A percentile compares a stretch with the other conserved stretches of the same genome.
phyloP scores from a whole-genome alignment of 2,113 vertebrate genomes.

The Poecile atricapillus region DNA sequence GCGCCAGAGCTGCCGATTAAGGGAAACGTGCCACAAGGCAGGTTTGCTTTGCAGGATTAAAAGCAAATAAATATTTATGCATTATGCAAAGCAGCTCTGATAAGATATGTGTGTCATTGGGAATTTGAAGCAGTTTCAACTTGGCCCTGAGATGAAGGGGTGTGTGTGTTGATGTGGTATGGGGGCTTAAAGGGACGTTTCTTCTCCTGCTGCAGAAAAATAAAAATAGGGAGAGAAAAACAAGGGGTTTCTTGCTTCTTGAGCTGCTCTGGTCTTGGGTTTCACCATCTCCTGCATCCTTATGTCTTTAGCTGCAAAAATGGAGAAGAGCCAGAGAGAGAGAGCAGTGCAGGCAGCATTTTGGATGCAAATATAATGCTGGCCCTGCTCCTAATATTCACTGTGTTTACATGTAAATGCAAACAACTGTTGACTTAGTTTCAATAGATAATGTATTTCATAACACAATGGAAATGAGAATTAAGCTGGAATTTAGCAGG shows the following conservation, averaged over 20 bases:
- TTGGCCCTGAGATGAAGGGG: slow-evolving; percentile 22
- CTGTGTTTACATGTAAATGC: slow-evolving; percentile 62
- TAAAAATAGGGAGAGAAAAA: background rate
- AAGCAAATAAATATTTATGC: slow-evolving; percentile 71
- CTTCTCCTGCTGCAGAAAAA: background rate
- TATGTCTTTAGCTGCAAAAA: slow-evolving; percentile 2
- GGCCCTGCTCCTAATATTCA: slow-evolving; percentile 28
- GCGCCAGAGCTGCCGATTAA: background rate
- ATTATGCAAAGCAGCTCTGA: slow-evolving; percentile 49
- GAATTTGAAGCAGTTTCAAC: slow-evolving; percentile 49
- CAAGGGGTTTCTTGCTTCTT: background rate
- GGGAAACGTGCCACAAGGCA: slow-evolving; percentile 52
- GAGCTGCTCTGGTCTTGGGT: background rate
- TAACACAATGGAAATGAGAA: slow-evolving; percentile 54
- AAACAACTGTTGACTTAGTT: slow-evolving; percentile 68
- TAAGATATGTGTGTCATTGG: slow-evolving; percentile 46
- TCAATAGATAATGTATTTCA: slow-evolving; percentile 64
- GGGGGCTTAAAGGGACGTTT: background rate
- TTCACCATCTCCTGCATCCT: background rate
- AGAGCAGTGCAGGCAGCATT: slow-evolving; percentile 34
- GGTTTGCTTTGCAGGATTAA: slow-evolving; percentile 68
- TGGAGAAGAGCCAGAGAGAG: slow-evolving; percentile 34
- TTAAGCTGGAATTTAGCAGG: slow-evolving; percentile 55
- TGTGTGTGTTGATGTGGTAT: background rate
- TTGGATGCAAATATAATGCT: slow-evolving; percentile 57